Percentiles rank a stretch among this genome's conserved stretches.
Conservation (phyloP, 2,797 vertebrate species). For the Bradypodion pumilum region DNA sequence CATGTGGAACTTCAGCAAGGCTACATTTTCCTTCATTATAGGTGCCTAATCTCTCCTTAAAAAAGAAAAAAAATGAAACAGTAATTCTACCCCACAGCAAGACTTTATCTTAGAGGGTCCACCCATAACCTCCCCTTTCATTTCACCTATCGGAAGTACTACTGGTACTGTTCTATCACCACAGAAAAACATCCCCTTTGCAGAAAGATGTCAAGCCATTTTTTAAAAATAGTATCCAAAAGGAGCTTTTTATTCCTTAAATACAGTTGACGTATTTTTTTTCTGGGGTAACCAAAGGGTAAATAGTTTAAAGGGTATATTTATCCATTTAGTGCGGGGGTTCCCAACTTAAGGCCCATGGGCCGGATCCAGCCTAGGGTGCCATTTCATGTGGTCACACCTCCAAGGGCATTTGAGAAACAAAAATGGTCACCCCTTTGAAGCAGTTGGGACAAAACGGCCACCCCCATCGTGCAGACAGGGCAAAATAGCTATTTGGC, state of each 20-base stretch:
- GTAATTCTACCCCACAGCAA: neutral
- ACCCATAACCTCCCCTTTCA: neutral
- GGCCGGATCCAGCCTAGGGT: no score
- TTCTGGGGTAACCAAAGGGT: rapidly evolving
- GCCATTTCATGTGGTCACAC: no score
- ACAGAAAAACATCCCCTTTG: neutral
- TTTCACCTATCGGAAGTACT: neutral
- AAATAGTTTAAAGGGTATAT: neutral
- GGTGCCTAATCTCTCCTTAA: neutral
- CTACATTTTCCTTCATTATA: neutral
- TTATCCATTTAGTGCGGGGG: no score
- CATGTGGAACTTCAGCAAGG: neutral
- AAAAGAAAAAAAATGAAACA: neutral
- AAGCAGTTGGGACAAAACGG: no score
- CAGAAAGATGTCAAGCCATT: neutral
- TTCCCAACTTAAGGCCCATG: no score
- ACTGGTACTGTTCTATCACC: neutral
- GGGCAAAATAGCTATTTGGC: no score
- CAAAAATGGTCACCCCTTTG: no score
- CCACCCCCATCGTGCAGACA: no score
- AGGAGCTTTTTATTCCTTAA: neutral
- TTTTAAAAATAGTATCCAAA: neutral
- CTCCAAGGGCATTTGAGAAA: no score
- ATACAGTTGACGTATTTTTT: neutral
- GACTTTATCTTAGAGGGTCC: neutral